Evolutionary conservation across 2,888 invertebrate species (phyloP).

Genomic region (Apotomis capreana): DNA sequence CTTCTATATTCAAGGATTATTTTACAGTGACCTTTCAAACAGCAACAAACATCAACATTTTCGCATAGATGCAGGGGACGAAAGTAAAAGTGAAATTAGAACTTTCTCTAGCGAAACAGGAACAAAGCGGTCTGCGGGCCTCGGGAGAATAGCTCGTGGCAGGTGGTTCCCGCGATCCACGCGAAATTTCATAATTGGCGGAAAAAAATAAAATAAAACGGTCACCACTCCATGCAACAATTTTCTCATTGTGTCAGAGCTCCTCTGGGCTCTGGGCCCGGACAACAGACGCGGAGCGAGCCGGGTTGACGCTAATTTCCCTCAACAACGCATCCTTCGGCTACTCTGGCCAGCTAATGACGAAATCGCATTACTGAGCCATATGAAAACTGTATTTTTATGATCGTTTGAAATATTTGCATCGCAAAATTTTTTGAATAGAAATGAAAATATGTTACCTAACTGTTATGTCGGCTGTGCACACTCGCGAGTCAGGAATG

Average conservation of each 20-base stretch:
- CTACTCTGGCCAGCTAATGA: slow-evolving; percentile 13
- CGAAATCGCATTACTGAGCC: neutral
- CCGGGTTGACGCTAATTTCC: slow-evolving; percentile 71
- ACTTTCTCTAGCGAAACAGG: slow-evolving; percentile 63
- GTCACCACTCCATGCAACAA: slow-evolving; percentile 69
- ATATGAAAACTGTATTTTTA: neutral
- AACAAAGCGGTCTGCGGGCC: slow-evolving; percentile 56
- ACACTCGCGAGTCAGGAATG: too few relatives aligned
- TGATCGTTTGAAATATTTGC: neutral
- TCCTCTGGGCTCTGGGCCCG: slow-evolving; percentile 75
- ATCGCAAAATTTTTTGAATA: too few relatives aligned
- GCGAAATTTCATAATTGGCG: slow-evolving; percentile 73
- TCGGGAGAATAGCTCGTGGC: slow-evolving; percentile 61
- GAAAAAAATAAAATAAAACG: slow-evolving; percentile 69
- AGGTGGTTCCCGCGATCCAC: slow-evolving; percentile 67
- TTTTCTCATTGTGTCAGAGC: slow-evolving; percentile 73
- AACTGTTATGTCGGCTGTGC: too few relatives aligned
- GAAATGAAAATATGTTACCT: too few relatives aligned
- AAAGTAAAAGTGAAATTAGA: slow-evolving; percentile 65
- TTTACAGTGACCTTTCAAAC: neutral
- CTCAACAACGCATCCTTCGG: slow-evolving; percentile 53
- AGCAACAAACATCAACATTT: slow-evolving; percentile 20
- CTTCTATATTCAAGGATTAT: too few relatives aligned
- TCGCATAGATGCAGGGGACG: slow-evolving; percentile 33
- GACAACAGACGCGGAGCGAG: slow-evolving; percentile 72